Base-by-base conservation (phyloP, 1,140 invertebrate genomes). In the Drosophila suzukii region DNA sequence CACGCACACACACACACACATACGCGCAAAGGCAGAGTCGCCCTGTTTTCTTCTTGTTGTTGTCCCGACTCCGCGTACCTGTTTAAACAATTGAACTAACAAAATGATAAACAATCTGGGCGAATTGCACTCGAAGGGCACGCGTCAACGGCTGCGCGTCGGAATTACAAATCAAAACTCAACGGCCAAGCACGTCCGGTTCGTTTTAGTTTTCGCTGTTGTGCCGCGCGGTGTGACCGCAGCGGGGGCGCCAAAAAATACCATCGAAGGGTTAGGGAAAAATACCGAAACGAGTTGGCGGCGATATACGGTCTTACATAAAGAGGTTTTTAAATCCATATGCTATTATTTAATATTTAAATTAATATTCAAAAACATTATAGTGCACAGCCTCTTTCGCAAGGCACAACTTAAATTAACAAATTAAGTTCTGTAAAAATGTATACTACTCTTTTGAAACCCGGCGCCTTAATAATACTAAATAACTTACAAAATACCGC, bases 121-220 rank as follows among this genome's bases (percentile, higher is more conserved):
- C 43, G 43, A 46, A 66, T 56, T 47, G 36, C 60, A 74, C 43
- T 34, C 32, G 36, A 57, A 51, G 41, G 58, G 60, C 61, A 78
- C 68, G 78, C 62, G 74, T 71, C 62, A 63, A 57, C 58, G 58
- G 44, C 59, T 66, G 60, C 72, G 83, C 83, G 83, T 89, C 84
- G 63, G 43, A 75, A 51, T 51, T 17, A 34, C n/a, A 63, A 75
- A 75, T 79, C 58, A 88, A 86, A 86, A 66, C 30, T 73, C 79
- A 86, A 86, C 83, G 83, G 82, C 68, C 78, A 81, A 81, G 53
- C 81, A 79, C 80, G 80, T 83, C 80, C 63, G 79, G 44, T 43
- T 44, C 17, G 53, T 30, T 30, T 61, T 53, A 11, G 74, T 67
- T 53, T 56, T 41, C 38, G 66, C 60, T 66, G 76, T 56, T 76